Evolutionary conservation across 2,113 vertebrate species (phyloP).

Genomic region (Motacilla tschutschensis): DNA sequence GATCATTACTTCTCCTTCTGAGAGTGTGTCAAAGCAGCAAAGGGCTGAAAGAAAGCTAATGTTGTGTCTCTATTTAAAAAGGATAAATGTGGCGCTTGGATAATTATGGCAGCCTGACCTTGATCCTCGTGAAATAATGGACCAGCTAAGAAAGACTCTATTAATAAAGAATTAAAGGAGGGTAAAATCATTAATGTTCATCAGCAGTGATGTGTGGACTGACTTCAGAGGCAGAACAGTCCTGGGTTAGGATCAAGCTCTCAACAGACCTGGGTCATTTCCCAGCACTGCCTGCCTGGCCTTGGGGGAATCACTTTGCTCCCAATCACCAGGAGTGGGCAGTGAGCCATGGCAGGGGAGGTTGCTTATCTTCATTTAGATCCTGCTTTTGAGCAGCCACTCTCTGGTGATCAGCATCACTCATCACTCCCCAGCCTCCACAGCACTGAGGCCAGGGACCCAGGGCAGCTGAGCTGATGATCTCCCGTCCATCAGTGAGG

Average conservation of each 20-base stretch:
- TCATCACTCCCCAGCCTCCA: background rate
- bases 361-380: background rate
- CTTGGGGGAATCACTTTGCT: background rate
- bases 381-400: background rate
- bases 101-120: slow-evolving; percentile 58
- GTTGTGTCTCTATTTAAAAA: slow-evolving; percentile 37
- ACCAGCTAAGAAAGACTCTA: slow-evolving; percentile 1
- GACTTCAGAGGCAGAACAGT: slow-evolving; percentile 12
- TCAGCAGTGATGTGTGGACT: slow-evolving; percentile 28
- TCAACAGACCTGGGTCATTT: background rate
- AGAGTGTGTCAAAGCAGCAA: slow-evolving; percentile 11
- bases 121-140: slow-evolving; percentile 47
- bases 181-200: slow-evolving; percentile 41
- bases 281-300: background rate
- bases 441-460: background rate
- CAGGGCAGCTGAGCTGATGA: background rate
- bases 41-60: slow-evolving; percentile 10
- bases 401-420: background rate
- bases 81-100: slow-evolving; percentile 38
- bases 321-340: background rate
- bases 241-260: background rate
- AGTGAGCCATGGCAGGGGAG: background rate
- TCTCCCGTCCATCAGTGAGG: background rate
- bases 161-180: slow-evolving; percentile 61
- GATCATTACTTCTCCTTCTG: slow-evolving; percentile 48